Conservation (phyloP, 2,888 invertebrate species). For the Chrysolina oricalcia region DNA sequence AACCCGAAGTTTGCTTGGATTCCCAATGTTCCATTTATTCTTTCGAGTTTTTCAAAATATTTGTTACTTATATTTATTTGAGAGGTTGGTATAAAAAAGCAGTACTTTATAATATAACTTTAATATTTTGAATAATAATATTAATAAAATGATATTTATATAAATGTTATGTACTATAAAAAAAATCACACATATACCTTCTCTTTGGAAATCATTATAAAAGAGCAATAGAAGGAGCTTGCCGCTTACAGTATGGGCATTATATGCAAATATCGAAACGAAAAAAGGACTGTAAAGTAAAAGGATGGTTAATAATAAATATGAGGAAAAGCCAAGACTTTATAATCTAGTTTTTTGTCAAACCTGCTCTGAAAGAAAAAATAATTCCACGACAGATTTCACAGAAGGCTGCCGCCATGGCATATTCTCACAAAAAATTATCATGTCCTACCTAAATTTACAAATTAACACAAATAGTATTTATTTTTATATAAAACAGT, state of each 20-base stretch:
- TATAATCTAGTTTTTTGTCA: neutral
- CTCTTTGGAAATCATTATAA: slow-evolving; percentile 69
- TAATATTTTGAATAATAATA: slow-evolving; percentile 66
- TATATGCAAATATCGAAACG: slow-evolving; percentile 53
- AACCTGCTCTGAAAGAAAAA: neutral
- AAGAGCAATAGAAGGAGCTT: slow-evolving; percentile 56
- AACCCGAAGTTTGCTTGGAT: no score
- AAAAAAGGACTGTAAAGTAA: slow-evolving; percentile 51
- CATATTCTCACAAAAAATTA: slow-evolving; percentile 2
- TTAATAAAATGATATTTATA: slow-evolving; percentile 67
- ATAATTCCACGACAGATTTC: neutral
- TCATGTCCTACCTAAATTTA: slow-evolving; percentile 38
- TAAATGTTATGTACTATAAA: slow-evolving; percentile 66
- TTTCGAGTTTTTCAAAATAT: no score
- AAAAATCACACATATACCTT: slow-evolving; percentile 71
- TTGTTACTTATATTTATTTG: neutral
- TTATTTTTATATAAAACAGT: slow-evolving; percentile 60
- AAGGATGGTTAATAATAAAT: slow-evolving; percentile 34
- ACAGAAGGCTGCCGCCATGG: neutral
- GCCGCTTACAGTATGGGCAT: slow-evolving; percentile 55
- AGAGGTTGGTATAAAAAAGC: slow-evolving; percentile 28
- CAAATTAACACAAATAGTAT: slow-evolving; percentile 40
- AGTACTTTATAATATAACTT: slow-evolving; percentile 63
- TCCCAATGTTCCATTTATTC: no score
- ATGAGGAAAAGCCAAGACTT: slow-evolving; percentile 7